Base-by-base conservation (phyloP, 2,113 vertebrate genomes). In the Phyllostomus hastatus region DNA sequence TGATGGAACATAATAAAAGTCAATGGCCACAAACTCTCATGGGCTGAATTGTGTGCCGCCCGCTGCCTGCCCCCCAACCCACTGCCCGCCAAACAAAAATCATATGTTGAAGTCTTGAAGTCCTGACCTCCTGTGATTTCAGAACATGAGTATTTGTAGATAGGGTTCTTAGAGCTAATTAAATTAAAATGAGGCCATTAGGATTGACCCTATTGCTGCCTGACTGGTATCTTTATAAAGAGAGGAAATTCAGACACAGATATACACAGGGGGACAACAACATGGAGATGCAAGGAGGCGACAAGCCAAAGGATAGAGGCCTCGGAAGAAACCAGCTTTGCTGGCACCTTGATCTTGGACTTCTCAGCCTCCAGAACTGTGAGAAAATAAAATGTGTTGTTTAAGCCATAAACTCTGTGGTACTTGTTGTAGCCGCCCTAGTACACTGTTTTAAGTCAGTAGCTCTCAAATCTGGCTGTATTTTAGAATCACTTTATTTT, bases 51-150 rank as follows among this genome's bases (percentile, higher is more conserved):
- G 19, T 90, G 19, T 19, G 28, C 20, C 19, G 5, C 20, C n/a
- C 22, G 4, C 7, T 6, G 26, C 35, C 0, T 4, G 0, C 17
- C 20, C 50, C 35, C 57, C 57, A 59, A 9, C 57, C 20, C 20
- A 9, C 20, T 24, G 15, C 57, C 59, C 10, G 1, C 24, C 59
- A 61, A 61, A 61, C 59, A 61, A 24, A 69, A 24, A 22, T 66
- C 22, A 38, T 14, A 12, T 48, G 15, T 67, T 79, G 46, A 83
- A 76, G 22, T 52, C 35, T 67, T 79, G 52, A 83, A 76, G 22
- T 52, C 35, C 10, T 90, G 24, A 57, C 14, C 35, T 95, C 24
- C 19, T 46, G 7, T 54, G 20, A 33, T 50, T 52, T 92, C 70
- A 64, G 41, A 75, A 87, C 14, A 4, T 54, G 90, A 59, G 19